A percentile compares a stretch with the other conserved stretches of the same genome.
Conservation (phyloP, 2,113 vertebrate species). For the Chauna torquata region DNA sequence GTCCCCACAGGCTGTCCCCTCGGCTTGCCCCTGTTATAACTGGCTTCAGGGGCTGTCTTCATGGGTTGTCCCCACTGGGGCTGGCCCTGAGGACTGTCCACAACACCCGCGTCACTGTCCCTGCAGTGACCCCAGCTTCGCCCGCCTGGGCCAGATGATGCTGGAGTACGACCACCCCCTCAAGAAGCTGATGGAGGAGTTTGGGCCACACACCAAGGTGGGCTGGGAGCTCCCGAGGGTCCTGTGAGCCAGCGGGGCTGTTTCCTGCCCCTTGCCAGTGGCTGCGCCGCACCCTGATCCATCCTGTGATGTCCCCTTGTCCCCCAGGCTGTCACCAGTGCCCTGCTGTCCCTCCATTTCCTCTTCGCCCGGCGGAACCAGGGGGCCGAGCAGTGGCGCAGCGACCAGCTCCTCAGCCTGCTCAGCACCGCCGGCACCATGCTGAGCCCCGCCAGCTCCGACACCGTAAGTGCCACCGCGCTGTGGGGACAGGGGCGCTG, state of each 20-base stretch:
- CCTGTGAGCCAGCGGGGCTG: rapidly evolving
- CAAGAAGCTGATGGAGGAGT: conserved; percentile 92
- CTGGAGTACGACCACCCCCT: conserved; percentile 91
- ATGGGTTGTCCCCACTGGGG: neutral
- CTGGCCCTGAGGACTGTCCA: neutral
- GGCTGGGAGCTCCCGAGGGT: neutral
- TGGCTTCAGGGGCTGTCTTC: neutral
- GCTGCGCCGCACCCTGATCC: neutral
- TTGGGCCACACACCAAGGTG: conserved; percentile 91
- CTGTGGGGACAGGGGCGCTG: rapidly evolving
- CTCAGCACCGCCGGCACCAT: conserved; percentile 80
- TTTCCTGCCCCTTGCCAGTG: neutral
- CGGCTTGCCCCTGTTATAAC: neutral
- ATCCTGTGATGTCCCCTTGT: neutral
- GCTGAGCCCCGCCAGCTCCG: conserved; percentile 84
- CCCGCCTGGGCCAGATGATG: conserved; percentile 91
- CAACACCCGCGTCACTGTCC: rapidly evolving
- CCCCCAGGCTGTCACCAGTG: conserved; percentile 84
- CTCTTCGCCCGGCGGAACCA: conserved; percentile 89
- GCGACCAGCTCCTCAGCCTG: conserved; percentile 89
- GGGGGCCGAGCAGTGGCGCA: conserved; percentile 88
- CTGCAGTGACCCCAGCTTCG: conserved; percentile 84
- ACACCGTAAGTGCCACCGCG: conserved; percentile 79
- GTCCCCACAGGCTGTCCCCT: rapidly evolving
- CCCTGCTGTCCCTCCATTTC: conserved; percentile 84